These are phyloP conservation scores for Hyposmocoma kahamanoa DNA, from an alignment of 1,140 invertebrate genomes.

Conservation along the genomic window DNA sequence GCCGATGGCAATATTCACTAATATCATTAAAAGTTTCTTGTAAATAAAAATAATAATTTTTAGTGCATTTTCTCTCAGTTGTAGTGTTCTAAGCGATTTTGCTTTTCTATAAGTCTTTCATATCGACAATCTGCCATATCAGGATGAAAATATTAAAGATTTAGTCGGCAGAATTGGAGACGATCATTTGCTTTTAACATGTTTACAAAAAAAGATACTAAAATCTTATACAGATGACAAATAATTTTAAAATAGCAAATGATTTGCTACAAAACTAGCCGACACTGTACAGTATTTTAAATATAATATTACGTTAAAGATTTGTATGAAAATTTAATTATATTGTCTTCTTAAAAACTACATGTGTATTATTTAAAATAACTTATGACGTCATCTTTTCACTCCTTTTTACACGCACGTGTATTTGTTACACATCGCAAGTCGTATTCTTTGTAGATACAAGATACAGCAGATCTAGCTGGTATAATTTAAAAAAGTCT, in stretches of 20 bases:
- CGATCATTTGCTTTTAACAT: conserved; percentile 57
- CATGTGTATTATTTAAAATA: conserved; percentile 57
- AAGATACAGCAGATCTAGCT: too few species aligned
- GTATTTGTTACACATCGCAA: too few species aligned
- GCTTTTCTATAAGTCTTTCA: conserved; percentile 63
- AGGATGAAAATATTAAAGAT: conserved; percentile 60
- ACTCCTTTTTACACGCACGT: too few species aligned
- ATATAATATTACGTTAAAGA: conserved; percentile 71
- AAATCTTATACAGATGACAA: conserved; percentile 11
- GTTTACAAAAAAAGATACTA: conserved; percentile 6
- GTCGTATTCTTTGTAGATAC: too few species aligned
- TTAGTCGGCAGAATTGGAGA: conserved; percentile 48
- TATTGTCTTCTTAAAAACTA: conserved; percentile 71
- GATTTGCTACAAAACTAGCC: conserved; percentile 47
- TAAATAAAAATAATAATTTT: conserved; percentile 55
- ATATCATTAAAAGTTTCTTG: conserved; percentile 32
- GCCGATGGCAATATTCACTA: conserved; percentile 35
- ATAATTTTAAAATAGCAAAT: too few species aligned
- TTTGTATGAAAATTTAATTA: conserved; percentile 74
- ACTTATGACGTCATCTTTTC: too few species aligned
- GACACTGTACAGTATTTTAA: conserved; percentile 72
- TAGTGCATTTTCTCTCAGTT: conserved; percentile 67
- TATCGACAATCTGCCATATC: conserved; percentile 74
- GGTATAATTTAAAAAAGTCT: too few species aligned
- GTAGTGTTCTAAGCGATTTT: conserved; percentile 48